These are phyloP conservation scores for Mythimna vitellina DNA, from an alignment of 2,888 invertebrate species.

Conservation along the genomic window DNA sequence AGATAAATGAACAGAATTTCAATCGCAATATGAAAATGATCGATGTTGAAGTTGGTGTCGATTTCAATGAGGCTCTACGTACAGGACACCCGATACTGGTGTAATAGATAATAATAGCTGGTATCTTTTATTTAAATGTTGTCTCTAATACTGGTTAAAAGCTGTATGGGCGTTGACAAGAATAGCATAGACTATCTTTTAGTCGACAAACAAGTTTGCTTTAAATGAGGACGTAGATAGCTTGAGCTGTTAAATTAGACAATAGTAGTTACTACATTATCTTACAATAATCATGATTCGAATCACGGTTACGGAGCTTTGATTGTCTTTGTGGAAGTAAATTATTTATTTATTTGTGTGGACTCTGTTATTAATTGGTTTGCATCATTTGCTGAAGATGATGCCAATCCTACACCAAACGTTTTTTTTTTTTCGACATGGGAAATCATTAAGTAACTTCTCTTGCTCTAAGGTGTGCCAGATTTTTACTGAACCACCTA, in stretches of 20 bases:
- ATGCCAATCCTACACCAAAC: background rate
- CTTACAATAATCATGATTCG: background rate
- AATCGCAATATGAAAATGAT: constrained; percentile 48
- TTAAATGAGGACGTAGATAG: background rate
- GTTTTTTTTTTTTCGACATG: no score
- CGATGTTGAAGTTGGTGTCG: constrained; percentile 42
- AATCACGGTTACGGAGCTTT: background rate
- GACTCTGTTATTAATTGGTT: no score
- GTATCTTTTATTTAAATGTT: constrained; percentile 41
- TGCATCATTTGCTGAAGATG: background rate
- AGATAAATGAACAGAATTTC: constrained; percentile 56
- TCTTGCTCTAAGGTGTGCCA: no score
- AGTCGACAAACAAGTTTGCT: constrained; percentile 22
- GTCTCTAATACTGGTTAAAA: constrained; percentile 28
- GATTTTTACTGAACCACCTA: no score
- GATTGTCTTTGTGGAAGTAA: no score
- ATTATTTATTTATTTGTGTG: no score
- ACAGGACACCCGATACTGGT: constrained; percentile 39
- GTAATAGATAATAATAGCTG: constrained; percentile 16
- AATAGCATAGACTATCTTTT: constrained; percentile 24
- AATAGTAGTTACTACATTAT: background rate
- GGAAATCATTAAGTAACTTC: no score
- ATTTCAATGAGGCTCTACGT: constrained; percentile 43
- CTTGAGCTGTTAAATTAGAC: background rate
- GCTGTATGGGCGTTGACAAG: constrained; percentile 30